These are phyloP conservation scores for Drosophila elegans DNA, from an alignment of 1,140 invertebrate species.

Conservation along the genomic window DNA sequence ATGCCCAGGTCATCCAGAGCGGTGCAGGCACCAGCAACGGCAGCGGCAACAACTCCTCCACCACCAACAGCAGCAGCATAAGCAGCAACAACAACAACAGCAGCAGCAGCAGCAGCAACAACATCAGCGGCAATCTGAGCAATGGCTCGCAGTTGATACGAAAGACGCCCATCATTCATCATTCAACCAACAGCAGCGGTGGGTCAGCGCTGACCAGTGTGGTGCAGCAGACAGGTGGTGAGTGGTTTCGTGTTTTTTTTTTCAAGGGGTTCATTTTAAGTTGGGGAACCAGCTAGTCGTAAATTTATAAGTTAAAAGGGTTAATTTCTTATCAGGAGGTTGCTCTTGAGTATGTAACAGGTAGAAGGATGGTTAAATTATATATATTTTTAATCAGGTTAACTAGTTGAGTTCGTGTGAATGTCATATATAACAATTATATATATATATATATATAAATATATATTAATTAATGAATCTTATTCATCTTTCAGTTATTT, in stretches of 20 bases:
- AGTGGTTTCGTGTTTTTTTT: neutral
- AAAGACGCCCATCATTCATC: constrained; percentile 79
- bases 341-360: too few relatives aligned
- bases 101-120: constrained; percentile 18
- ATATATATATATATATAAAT: too few relatives aligned
- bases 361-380: too few relatives aligned
- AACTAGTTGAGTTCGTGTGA: too few relatives aligned
- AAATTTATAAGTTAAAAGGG: neutral
- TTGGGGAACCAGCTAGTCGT: too few relatives aligned
- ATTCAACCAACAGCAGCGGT: constrained; percentile 58
- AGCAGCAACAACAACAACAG: constrained; percentile 21
- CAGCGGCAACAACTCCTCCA: constrained; percentile 29
- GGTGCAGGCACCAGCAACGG: constrained; percentile 75
- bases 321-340: neutral
- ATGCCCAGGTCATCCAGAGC: constrained; percentile 81
- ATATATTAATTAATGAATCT: too few relatives aligned
- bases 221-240: constrained; percentile 66
- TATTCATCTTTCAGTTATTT: constrained; percentile 46
- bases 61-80: constrained; percentile 8
- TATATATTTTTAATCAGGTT: too few relatives aligned
- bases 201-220: constrained; percentile 63
- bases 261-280: too few relatives aligned
- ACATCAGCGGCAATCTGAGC: constrained; percentile 40
- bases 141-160: constrained; percentile 66
- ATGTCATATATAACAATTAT: too few relatives aligned